A percentile compares a stretch with the other conserved stretches of the same genome.
These are phyloP conservation scores for Amia ocellicauda DNA, from an alignment of 2,113 vertebrate species.

Conservation along the genomic window DNA sequence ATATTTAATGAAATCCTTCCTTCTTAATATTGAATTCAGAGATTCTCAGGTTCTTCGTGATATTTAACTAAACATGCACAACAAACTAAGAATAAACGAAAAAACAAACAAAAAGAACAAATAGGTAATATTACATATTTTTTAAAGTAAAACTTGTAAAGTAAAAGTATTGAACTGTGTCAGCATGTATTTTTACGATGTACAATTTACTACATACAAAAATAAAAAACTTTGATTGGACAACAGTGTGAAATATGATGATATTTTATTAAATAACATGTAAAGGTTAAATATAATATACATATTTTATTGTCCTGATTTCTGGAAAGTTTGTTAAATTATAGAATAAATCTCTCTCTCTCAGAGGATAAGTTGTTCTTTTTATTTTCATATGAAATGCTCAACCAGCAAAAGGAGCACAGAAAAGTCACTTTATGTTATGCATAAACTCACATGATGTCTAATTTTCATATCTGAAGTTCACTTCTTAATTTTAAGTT, in stretches of 20 bases:
- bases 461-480: conserved; percentile 42
- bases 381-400: not conserved
- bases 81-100: conserved; percentile 4
- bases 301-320: not conserved
- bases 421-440: conserved; percentile 3
- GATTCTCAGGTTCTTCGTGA: too few species aligned
- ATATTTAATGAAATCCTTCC: too few species aligned
- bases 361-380: conserved; percentile 1
- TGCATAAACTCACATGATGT: not conserved
- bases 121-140: conserved; percentile 18
- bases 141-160: not conserved
- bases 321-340: not conserved
- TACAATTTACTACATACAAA: not conserved
- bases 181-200: too few species aligned
- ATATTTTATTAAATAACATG: too few species aligned
- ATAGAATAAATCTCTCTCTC: not conserved
- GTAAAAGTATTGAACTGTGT: too few species aligned
- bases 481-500: conserved; percentile 70
- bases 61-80: too few species aligned
- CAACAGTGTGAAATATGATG: conserved; percentile 4
- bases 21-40: too few species aligned
- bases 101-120: not conserved
- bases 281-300: not conserved
- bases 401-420: not conserved
- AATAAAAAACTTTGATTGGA: conserved; percentile 17